Percentiles rank a stretch among this genome's conserved stretches.
phyloP scores from a whole-genome alignment of 2,888 invertebrate genomes.

The Melieria omissa region DNA sequence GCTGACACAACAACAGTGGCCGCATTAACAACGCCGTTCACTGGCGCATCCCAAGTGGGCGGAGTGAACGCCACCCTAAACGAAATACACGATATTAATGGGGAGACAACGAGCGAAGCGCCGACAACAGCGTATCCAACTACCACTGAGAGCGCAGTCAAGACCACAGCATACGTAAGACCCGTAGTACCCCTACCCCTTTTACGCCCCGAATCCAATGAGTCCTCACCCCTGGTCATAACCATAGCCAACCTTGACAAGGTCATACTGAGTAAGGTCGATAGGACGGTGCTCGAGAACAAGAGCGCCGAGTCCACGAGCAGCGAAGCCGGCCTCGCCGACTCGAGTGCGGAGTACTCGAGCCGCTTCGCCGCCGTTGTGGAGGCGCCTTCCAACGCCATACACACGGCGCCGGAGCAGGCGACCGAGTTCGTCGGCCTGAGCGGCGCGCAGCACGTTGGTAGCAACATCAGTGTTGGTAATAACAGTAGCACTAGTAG shows the following conservation, averaged over 20 bases:
- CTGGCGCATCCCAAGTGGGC: conserved; percentile 7
- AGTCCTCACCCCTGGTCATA: conserved; percentile 66
- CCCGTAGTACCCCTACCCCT: conserved; percentile 64
- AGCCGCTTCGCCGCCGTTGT: conserved; percentile 56
- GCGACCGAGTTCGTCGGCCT: not conserved
- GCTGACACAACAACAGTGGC: conserved; percentile 18
- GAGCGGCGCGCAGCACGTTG: conserved; percentile 36
- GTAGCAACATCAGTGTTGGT: conserved; percentile 46
- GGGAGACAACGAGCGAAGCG: conserved; percentile 41
- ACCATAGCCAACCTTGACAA: conserved; percentile 67
- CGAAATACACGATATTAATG: conserved; percentile 26
- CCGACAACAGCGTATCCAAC: conserved; percentile 32
- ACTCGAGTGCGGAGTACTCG: conserved; percentile 60
- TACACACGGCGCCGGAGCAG: conserved; percentile 18
- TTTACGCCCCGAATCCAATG: conserved; percentile 65
- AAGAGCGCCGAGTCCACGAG: conserved; percentile 15
- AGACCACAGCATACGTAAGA: conserved; percentile 59
- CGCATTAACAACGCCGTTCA: conserved; percentile 14
- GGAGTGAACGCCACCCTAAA: conserved; percentile 10
- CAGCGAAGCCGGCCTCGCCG: conserved; percentile 9
- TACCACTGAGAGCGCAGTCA: conserved; percentile 46
- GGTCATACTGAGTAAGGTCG: conserved; percentile 66
- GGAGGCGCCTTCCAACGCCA: conserved; percentile 51
- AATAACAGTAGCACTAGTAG: conserved; percentile 44
- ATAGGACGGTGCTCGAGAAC: conserved; percentile 42